Evolutionary conservation across 2,888 invertebrate species (phyloP), one percentile per base, ranked within the genome.

Genomic region (Metacarcinus magister): DNA sequence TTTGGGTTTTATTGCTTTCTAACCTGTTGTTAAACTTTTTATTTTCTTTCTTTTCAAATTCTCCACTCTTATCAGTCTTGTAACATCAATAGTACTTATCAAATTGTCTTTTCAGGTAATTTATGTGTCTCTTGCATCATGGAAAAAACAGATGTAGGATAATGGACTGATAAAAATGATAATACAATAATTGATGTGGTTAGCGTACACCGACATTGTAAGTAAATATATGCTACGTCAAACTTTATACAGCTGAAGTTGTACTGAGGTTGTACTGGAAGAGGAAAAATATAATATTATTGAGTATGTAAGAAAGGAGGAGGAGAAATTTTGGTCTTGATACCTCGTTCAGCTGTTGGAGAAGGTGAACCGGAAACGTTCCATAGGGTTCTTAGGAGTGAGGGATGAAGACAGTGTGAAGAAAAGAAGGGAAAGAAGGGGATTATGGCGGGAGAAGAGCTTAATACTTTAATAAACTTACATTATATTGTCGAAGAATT

Each of bases 321-420:
- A 90, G 90, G 90, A 87, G 43, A 44, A 90, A 39, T 23, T 43
- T 46, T 19, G 0, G 43, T 23, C 43, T 23, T 23, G 16, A 39
- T n/a, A 28, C 28, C 75, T n/a, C 10, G 75, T 75, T 75, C n/a
- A 8, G 75, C 75, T n/a, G 75, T 75, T 28, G 75, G n/a, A 75
- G 75, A 75, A 75, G 75, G 90, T 28, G 90, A 46, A 43, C 43
- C 46, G 90, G 90, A 90, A 90, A 23, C 90, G n/a, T 90, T 90
- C 90, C 10, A 0, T 10, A n/a, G 90, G 43, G 90, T 28, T 75
- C 5, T 75, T 28, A 75, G 28, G 75, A 10, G 10, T 75, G 28
- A n/a, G 28, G 28, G 54, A 75, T 28, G 28, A 75, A 10, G 75
- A 75, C n/a, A 28, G 28, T 75, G 75, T 28, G 75, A 28, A 5